Evolutionary conservation across 2,888 invertebrate genomes (phyloP).

Genomic region (Leuctra nigra): DNA sequence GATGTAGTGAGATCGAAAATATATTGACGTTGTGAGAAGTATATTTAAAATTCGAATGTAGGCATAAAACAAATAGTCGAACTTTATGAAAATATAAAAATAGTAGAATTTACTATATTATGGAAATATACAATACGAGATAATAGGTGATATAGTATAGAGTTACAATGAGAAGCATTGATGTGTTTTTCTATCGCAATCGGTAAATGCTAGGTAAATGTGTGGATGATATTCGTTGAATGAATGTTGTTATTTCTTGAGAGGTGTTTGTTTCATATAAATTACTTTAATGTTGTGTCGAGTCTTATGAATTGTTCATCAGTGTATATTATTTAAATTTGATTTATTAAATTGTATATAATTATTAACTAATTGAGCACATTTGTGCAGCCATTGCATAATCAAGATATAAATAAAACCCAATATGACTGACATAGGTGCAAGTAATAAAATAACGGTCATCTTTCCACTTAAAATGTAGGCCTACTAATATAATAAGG

Average conservation of each 20-base stretch:
- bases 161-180: too few relatives aligned
- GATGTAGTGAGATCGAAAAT: background rate
- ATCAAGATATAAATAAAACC: background rate
- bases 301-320: background rate
- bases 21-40: conserved; percentile 4
- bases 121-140: background rate
- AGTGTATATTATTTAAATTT: background rate
- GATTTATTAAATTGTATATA: background rate
- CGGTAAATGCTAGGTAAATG: too few relatives aligned
- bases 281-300: background rate
- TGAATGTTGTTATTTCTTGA: background rate
- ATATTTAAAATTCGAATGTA: conserved; percentile 8
- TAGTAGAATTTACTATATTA: background rate
- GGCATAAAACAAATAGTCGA: conserved; percentile 2
- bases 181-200: too few relatives aligned
- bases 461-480: background rate
- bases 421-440: background rate
- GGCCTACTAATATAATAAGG: background rate
- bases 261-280: background rate
- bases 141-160: too few relatives aligned
- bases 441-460: background rate
- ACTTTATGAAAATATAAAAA: too few relatives aligned
- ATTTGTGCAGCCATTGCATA: background rate
- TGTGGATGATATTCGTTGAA: background rate
- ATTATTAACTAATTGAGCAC: background rate